A percentile compares a stretch with the other conserved stretches of the same genome.
Evolutionary conservation across 2,888 invertebrate genomes (phyloP).

Genomic region (Mythimna ferrago): DNA sequence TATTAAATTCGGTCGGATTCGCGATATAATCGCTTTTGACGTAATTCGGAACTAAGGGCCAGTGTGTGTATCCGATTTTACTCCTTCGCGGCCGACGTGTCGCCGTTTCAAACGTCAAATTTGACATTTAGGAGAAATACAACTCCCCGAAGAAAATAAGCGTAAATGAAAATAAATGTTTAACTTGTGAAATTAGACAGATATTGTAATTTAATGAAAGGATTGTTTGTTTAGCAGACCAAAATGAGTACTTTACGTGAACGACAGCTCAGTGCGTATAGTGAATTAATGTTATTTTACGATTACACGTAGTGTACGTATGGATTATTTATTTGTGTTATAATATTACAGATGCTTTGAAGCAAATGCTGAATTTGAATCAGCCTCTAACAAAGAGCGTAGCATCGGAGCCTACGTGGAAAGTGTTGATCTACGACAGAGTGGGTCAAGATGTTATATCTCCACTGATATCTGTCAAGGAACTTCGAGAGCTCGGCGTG

Average conservation of each 20-base stretch:
- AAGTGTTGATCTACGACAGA: conserved; percentile 98
- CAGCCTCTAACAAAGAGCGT: conserved; percentile 94
- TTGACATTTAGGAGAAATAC: conserved; percentile 57
- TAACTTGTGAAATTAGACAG: conserved; percentile 26
- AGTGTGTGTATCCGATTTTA: not conserved
- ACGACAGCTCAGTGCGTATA: conserved; percentile 74
- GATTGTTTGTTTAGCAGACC: conserved; percentile 27
- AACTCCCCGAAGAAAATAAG: conserved; percentile 50
- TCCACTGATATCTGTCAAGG: conserved; percentile 98
- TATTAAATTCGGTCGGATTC: no score
- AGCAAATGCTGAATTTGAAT: conserved; percentile 99
- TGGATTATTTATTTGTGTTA: conserved; percentile 54
- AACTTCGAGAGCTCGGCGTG: conserved; percentile 98
- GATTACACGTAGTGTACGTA: conserved; percentile 54
- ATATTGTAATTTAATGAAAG: conserved; percentile 55
- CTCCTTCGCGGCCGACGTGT: conserved; percentile 57
- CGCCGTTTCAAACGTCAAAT: conserved; percentile 57
- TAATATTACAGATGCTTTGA: conserved; percentile 94
- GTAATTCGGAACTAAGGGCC: no score
- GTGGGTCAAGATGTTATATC: conserved; percentile 99
- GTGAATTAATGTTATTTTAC: conserved; percentile 32
- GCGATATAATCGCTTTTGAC: no score
- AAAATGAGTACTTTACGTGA: conserved; percentile 72
- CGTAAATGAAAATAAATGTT: conserved; percentile 43
- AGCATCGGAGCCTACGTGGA: conserved; percentile 98